phyloP scores from a whole-genome alignment of 2,113 vertebrate genomes.

The Numenius arquata region DNA sequence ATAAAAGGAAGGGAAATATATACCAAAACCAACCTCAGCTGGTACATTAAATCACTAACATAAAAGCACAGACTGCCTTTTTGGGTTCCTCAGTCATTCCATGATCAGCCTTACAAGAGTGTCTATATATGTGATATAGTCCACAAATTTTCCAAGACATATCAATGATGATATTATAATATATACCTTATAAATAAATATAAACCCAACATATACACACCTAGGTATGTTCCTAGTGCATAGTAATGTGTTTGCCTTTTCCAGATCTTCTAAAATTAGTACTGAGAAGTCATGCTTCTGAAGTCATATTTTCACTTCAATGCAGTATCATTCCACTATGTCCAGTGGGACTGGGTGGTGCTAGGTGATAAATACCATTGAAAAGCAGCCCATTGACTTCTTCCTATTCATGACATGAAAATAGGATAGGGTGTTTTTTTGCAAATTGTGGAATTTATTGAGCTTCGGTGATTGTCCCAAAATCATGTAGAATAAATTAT shows the following conservation, averaged over 20 bases:
- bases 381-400: background rate
- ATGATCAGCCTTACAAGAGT: background rate
- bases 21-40: background rate
- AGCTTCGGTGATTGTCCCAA: background rate
- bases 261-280: background rate
- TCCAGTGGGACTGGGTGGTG: background rate
- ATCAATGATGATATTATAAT: background rate
- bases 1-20: background rate
- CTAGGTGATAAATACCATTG: background rate
- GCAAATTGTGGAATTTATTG: background rate
- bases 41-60: background rate
- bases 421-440: accelerated
- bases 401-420: background rate
- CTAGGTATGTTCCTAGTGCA: background rate
- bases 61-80: background rate
- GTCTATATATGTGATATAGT: background rate
- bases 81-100: background rate
- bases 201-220: background rate
- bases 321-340: background rate
- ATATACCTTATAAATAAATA: background rate
- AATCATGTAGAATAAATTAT: background rate
- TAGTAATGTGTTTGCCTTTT: background rate
- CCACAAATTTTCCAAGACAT: background rate
- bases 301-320: background rate
- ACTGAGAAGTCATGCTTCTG: background rate